These are phyloP conservation scores for Onchidella celtica DNA, from an alignment of 2,888 invertebrate genomes.

Conservation along the genomic window DNA sequence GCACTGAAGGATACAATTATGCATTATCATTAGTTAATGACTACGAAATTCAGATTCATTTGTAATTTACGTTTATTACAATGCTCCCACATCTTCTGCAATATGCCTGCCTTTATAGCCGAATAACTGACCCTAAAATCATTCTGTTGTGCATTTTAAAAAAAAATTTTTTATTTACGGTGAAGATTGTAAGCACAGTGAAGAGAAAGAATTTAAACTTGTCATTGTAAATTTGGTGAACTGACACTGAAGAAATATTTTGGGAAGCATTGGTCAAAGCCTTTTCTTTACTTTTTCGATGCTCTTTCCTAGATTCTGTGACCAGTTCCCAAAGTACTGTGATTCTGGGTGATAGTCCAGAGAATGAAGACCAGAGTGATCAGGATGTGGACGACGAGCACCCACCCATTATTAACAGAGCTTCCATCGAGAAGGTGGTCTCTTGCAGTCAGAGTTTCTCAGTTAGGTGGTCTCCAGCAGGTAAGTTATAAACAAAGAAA, in stretches of 20 bases:
- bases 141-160: background rate
- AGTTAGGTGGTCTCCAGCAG: slow-evolving; percentile 45
- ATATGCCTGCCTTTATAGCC: background rate
- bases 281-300: too few relatives aligned
- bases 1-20: too few relatives aligned
- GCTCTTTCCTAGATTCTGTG: slow-evolving; percentile 34
- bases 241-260: too few relatives aligned
- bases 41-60: too few relatives aligned
- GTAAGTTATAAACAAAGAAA: too few relatives aligned
- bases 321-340: slow-evolving; percentile 66
- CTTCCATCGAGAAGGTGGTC: slow-evolving; percentile 73
- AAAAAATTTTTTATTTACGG: background rate
- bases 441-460: slow-evolving; percentile 76
- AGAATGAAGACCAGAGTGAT: slow-evolving; percentile 50
- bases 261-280: too few relatives aligned
- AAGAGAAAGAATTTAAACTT: too few relatives aligned
- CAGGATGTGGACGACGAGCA: slow-evolving; percentile 54
- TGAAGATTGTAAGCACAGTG: too few relatives aligned
- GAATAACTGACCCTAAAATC: background rate
- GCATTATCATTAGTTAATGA: too few relatives aligned
- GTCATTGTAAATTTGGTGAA: too few relatives aligned
- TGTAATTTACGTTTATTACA: too few relatives aligned
- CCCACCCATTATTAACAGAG: slow-evolving; percentile 66
- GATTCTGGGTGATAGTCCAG: slow-evolving; percentile 57
- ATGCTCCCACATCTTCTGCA: too few relatives aligned